Base-by-base conservation (phyloP, 2,797 vertebrate species). In the Phyllotis vaccarum region DNA sequence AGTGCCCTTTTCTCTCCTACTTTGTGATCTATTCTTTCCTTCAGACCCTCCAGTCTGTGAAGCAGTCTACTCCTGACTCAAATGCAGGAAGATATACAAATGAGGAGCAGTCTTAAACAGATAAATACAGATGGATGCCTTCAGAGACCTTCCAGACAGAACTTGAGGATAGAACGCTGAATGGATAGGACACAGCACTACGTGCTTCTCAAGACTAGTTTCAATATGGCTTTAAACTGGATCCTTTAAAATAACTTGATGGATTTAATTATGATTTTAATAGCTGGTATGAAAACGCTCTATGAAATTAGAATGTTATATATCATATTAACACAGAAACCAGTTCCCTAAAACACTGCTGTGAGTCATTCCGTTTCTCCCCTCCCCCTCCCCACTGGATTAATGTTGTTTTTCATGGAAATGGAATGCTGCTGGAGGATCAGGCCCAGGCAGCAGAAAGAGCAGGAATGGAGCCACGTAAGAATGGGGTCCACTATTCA, bases 221-320 rank as follows among this genome's bases (percentile, higher is more conserved):
- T 96, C 81, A 93, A 52, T 87, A 89, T 34, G 75, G 88, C 82
- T 86, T 89, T 66, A 43, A 79, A 87, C n/a, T 64, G 86, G 58
- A 87, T 62, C 43, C 58, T 93, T 90, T 80, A 66, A 95, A 96
- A 93, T 40, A 93, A 95, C 86, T 83, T 95, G 85, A 96, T 94
- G 92, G 78, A 96, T 94, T 91, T 1, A 3, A 92, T 96, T 88
- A 91, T 22, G 62, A 94, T 91, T 90, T 94, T 86, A 96, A 86
- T 90, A 96, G 95, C 95, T 93, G 95, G 92, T 89, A 96, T n/a
- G 93, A 97, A 96, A 97, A 97, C 0, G 86, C 22, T 86, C 90
- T 96, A 92, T 94, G 96, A 96, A 97, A 96, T 97, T 96, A 96
- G 94, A 92, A 95, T 93, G 70, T 76, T 88, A 86, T 91, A 90